Evolutionary conservation across 2,888 invertebrate genomes (phyloP).

Genomic region (Neoaliturus tenellus): DNA sequence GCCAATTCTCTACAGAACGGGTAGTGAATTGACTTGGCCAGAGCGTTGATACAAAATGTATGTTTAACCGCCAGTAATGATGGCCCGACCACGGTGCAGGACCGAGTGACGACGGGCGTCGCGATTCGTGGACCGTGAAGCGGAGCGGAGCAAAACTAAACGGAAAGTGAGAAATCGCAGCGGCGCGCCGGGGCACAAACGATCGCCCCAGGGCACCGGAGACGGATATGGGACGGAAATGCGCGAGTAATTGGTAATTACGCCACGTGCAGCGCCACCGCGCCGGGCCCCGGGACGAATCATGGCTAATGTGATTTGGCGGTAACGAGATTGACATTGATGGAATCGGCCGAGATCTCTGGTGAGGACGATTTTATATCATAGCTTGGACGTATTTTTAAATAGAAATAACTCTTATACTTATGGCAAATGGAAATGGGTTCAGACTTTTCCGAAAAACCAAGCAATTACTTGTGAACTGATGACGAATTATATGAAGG

Average conservation of each 20-base stretch:
- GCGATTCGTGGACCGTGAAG: not conserved
- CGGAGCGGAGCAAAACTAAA: not conserved
- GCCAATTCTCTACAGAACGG: too few relatives aligned
- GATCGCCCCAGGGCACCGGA: not conserved
- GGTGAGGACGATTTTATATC: not conserved
- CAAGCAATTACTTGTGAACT: too few relatives aligned
- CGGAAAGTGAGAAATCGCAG: constrained; percentile 13
- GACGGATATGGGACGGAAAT: constrained; percentile 36
- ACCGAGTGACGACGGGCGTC: not conserved
- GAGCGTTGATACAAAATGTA: too few relatives aligned
- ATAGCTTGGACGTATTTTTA: too few relatives aligned
- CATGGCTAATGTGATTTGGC: not conserved
- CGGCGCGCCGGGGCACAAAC: not conserved
- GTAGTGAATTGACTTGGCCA: too few relatives aligned
- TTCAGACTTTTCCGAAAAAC: too few relatives aligned
- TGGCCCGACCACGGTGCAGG: not conserved
- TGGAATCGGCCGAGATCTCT: not conserved
- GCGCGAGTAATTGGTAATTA: constrained; percentile 41
- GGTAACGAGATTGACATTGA: constrained; percentile 29
- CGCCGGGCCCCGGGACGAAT: not conserved
- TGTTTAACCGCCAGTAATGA: too few relatives aligned
- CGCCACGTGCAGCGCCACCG: constrained; percentile 30
- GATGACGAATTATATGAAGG: too few relatives aligned
- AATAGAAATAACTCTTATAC: too few relatives aligned
- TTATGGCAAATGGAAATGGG: too few relatives aligned